A percentile compares a stretch with the other conserved stretches of the same genome.
phyloP scores from a whole-genome alignment of 2,888 invertebrate species.

The Agapetus fuscipes region DNA sequence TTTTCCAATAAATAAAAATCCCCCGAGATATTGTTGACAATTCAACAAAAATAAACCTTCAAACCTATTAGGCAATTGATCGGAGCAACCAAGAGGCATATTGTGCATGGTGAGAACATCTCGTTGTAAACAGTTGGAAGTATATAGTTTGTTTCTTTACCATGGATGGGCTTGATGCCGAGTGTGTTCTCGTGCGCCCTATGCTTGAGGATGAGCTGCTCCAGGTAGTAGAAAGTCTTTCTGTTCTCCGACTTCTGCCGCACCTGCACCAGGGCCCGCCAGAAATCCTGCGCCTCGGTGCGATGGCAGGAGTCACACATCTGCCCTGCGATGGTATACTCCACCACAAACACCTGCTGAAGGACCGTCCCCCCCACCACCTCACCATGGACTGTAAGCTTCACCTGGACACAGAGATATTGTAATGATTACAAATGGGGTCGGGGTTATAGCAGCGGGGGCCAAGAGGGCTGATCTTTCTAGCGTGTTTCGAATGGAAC shows the following conservation, averaged over 20 bases:
- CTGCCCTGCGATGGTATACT: conserved; percentile 82
- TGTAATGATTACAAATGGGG: neutral
- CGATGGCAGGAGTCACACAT: conserved; percentile 98
- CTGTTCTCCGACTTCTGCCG: conserved; percentile 84
- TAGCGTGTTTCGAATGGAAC: no score
- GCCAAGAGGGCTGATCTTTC: no score
- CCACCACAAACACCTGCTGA: conserved; percentile 93
- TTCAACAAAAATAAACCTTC: no score
- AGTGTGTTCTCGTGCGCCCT: conserved; percentile 83
- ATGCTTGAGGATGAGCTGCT: conserved; percentile 93
- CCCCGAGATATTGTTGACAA: no score
- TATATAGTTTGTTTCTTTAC: conserved; percentile 44
- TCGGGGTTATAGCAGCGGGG: no score
- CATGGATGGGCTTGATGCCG: conserved; percentile 78
- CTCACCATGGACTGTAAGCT: conserved; percentile 92
- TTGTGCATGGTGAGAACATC: no score
- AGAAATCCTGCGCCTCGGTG: conserved; percentile 94
- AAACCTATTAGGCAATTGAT: no score
- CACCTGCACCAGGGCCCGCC: conserved; percentile 89
- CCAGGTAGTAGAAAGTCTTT: conserved; percentile 95
- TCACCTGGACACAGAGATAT: conserved; percentile 43
- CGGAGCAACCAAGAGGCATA: no score
- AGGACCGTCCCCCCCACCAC: conserved; percentile 82
- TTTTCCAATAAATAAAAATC: no score
- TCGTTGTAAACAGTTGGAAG: no score